A percentile compares a stretch with the other conserved stretches of the same genome.
These are phyloP conservation scores for Trachops cirrhosus DNA, from an alignment of 2,797 vertebrate genomes.

Conservation along the genomic window DNA sequence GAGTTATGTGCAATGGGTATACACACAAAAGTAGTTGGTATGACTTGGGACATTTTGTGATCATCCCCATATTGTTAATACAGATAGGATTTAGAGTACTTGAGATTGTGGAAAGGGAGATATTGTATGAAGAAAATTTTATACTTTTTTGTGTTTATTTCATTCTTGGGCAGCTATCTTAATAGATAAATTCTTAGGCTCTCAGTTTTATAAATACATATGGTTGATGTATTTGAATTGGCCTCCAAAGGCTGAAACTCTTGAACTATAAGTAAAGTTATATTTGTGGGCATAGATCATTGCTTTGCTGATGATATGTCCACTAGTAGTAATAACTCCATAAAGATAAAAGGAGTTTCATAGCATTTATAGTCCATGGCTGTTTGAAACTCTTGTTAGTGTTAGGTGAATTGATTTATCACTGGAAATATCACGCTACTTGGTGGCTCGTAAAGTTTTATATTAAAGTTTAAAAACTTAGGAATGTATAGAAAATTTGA, in stretches of 20 bases:
- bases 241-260: constrained; percentile 53
- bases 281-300: constrained; percentile 17
- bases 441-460: constrained; percentile 49
- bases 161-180: background rate
- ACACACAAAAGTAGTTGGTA: constrained; percentile 50
- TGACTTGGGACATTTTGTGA: background rate
- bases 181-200: constrained; percentile 7
- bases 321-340: constrained; percentile 3
- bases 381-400: constrained; percentile 50
- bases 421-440: constrained; percentile 12
- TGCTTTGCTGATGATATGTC: constrained; percentile 36
- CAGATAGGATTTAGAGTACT: background rate
- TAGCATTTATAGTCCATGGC: constrained; percentile 23
- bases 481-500: constrained; percentile 26
- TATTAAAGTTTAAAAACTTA: constrained; percentile 52
- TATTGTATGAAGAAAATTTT: background rate
- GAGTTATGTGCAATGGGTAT: background rate
- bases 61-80: background rate
- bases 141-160: background rate
- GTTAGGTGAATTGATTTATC: constrained; percentile 52
- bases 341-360: constrained; percentile 41
- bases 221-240: constrained; percentile 33
- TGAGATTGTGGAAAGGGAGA: constrained; percentile 17
- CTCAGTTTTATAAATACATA: background rate
- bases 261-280: constrained; percentile 50